Evolutionary conservation across 1,140 invertebrate species (phyloP), one percentile per base, ranked within the genome.

Genomic region (Planococcus citri): DNA sequence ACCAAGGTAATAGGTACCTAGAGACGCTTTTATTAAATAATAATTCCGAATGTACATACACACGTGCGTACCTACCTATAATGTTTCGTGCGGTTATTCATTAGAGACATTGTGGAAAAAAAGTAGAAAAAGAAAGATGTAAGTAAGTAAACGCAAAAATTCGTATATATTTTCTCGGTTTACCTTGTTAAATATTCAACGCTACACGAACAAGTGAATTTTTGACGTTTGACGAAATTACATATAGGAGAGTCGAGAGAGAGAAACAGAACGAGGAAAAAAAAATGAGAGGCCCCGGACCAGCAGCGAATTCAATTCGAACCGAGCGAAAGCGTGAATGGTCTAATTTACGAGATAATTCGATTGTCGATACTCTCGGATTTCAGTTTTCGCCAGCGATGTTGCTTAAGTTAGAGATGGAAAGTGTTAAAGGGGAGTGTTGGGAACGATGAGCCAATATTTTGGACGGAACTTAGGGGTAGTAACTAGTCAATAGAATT

Each of bases 261-360:
- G n/a, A n/a, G n/a, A 51, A 51, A 9, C 41, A n/a, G n/a, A 14
- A 20, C 17, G 41, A 17, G 12, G 41, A 51, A 51, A 51, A 51
- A 17, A 51, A 51, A 12, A 33, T n/a, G n/a, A n/a, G n/a, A n/a
- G n/a, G 29, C 4, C 29, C 29, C 29, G 29, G 29, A 33, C 29
- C 3, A 33, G 29, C 12, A 33, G 12, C 29, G 29, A 33, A 33
- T 33, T 33, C 4, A 33, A 33, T 33, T 33, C 41, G 41, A 51
- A 51, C n/a, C 41, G 41, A n/a, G n/a, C n/a, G n/a, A 51, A 51
- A 51, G 41, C 17, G 41, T 51, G 41, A 51, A 51, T 51, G 41
- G 41, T 51, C 41, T 51, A 51, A 51, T 51, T 51, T 51, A 20
- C 41, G 41, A 14, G 41, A 51, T 51, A 51, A 51, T 51, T 51